Base-by-base conservation (phyloP, 1,140 invertebrate genomes). In the Charaxes varanes region DNA sequence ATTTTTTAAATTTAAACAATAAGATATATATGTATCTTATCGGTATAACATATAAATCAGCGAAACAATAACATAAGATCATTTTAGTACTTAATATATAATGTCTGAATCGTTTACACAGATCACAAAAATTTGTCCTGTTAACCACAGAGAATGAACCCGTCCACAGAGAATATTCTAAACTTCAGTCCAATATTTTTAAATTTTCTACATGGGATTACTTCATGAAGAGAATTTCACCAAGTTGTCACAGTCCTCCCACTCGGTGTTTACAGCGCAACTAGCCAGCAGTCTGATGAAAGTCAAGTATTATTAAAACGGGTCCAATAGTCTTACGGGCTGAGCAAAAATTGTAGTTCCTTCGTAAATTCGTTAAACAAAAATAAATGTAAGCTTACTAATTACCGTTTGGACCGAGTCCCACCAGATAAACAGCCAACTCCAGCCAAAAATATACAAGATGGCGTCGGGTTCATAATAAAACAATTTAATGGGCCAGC, bases 401-500 rank as follows among this genome's bases (percentile, higher is more conserved):
- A 80, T 80, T 80, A 80, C 67, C 66, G 50, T 62, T 83, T 83
- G 79, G 79, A 79, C 73, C 57, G 53, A 67, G 65, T 80, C 79
- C 79, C 79, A 80, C 66, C 62, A 77, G 76, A 83, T 83, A 77
- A 83, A 80, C 73, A 79, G 64, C 74, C 69, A 79, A 76, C 72
- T 65, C 59, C 76, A 61, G 69, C 79, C 74, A 80, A 83, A 83
- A 83, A 83, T 83, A 83, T 70, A 77, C 64, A 69, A 77, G 62
- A 80, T 79, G 79, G 76, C 78, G 78, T 69, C 76, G 69, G 55
- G 71, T 82, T 77, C 73, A 80, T 80, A 83, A 83, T 83, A 83
- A 83, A 83, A 83, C 78, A 78, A 83, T 83, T 80, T 83, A 83
- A 83, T 80, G 78, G 78, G 78, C 78, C 76, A 83, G 64, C 76